These are phyloP conservation scores for Eilema caniola DNA, from an alignment of 2,888 invertebrate species.

Conservation along the genomic window DNA sequence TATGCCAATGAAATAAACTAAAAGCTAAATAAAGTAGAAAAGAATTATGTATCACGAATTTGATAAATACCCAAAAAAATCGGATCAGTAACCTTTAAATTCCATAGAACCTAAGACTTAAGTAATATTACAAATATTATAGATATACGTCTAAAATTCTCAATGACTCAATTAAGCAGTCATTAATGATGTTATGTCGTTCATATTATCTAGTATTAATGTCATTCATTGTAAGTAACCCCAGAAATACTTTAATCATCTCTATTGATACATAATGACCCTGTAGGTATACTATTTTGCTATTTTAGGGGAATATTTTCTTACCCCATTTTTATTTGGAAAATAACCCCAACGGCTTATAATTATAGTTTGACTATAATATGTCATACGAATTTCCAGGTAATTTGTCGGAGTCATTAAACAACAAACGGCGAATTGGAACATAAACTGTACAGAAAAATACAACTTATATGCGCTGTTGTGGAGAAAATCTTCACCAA, in stretches of 20 bases:
- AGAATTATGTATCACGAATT: no score
- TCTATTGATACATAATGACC: background rate
- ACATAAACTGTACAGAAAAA: no score
- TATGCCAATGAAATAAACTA: no score
- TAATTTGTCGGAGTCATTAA: background rate
- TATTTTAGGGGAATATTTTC: background rate
- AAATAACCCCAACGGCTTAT: background rate
- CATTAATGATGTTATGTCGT: background rate
- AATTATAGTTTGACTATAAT: background rate
- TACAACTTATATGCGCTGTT: background rate
- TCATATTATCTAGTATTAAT: no score
- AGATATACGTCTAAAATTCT: background rate
- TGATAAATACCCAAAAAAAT: no score
- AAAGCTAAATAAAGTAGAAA: no score
- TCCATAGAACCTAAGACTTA: background rate
- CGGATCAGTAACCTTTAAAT: background rate
- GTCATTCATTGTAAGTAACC: background rate
- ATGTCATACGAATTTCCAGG: background rate
- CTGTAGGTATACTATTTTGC: background rate
- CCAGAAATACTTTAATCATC: background rate
- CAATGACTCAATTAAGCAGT: background rate
- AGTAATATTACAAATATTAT: no score
- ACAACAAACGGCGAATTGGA: background rate
- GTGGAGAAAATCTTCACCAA: background rate
- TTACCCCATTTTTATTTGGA: conserved; percentile 5